Percentiles rank a stretch among this genome's conserved stretches.
These are phyloP conservation scores for Vulpes vulpes DNA, from an alignment of 2,113 vertebrate genomes.

Conservation along the genomic window DNA sequence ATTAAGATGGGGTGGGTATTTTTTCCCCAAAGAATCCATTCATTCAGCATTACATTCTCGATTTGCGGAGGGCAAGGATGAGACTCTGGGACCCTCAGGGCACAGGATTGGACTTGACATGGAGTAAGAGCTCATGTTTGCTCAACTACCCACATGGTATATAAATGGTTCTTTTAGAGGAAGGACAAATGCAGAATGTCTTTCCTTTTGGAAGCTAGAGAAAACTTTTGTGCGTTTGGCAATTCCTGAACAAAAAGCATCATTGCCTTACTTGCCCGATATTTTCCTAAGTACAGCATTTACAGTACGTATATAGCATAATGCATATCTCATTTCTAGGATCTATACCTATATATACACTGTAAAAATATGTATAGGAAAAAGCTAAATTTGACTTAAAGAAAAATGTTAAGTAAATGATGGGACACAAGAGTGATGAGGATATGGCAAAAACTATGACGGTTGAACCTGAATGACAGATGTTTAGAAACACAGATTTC, in stretches of 20 bases:
- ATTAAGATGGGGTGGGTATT: not conserved
- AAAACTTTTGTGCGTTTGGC: not conserved
- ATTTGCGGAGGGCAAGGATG: not conserved
- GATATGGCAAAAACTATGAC: not conserved
- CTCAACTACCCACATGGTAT: not conserved
- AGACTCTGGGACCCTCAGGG: not conserved
- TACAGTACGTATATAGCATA: not conserved
- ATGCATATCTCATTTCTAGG: not conserved
- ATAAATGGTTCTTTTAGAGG: not conserved
- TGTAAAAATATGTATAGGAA: not conserved
- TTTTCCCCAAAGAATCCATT: not conserved
- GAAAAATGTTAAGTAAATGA: not conserved
- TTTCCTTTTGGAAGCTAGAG: not conserved
- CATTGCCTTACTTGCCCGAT: not conserved
- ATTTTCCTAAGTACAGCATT: not conserved
- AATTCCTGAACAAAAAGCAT: not conserved
- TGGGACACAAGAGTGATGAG: not conserved
- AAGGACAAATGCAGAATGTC: not conserved
- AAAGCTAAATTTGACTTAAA: slow-evolving; percentile 17
- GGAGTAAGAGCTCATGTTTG: not conserved
- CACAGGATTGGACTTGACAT: not conserved
- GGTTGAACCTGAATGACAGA: not conserved
- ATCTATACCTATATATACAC: not conserved
- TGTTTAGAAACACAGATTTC: not conserved
- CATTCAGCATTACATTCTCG: not conserved